These are phyloP conservation scores for Leptopilina syphax DNA, from an alignment of 2,888 invertebrate genomes.

Conservation along the genomic window DNA sequence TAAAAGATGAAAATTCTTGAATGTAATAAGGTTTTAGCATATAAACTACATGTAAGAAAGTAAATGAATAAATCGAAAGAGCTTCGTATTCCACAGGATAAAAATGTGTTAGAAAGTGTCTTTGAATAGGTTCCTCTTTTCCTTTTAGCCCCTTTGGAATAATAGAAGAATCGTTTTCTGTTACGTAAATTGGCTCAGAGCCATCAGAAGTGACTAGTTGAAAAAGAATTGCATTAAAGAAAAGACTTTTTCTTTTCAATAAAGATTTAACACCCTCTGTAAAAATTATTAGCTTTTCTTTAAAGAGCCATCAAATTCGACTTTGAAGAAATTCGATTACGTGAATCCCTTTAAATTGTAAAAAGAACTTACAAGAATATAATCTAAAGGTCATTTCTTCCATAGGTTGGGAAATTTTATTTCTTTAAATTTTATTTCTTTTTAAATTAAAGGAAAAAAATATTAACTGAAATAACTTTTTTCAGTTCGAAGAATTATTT, in stretches of 20 bases:
- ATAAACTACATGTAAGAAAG: not conserved
- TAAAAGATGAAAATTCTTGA: not conserved
- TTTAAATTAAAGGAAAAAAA: not conserved
- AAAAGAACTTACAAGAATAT: not conserved
- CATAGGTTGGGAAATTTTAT: not conserved
- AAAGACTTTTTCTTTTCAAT: slow-evolving; percentile 12
- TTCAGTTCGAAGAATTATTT: no score
- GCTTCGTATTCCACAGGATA: not conserved
- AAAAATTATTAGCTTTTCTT: slow-evolving; percentile 21
- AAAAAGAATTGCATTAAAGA: slow-evolving; percentile 4
- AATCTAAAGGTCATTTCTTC: not conserved
- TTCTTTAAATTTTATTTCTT: not conserved
- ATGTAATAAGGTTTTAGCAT: slow-evolving; percentile 3
- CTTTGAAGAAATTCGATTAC: slow-evolving; percentile 17
- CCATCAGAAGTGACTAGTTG: not conserved
- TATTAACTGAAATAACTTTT: no score
- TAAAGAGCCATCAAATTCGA: slow-evolving; percentile 19
- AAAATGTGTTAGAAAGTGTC: not conserved
- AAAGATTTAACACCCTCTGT: slow-evolving; percentile 21
- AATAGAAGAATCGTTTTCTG: slow-evolving; percentile 24
- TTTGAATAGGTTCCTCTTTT: not conserved
- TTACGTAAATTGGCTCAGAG: not conserved
- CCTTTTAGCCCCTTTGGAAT: not conserved
- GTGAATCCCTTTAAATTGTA: not conserved
- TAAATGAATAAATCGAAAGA: slow-evolving; percentile 6